A percentile compares a stretch with the other conserved stretches of the same genome.
These are phyloP conservation scores for Heliconius ethilla DNA, from an alignment of 2,888 invertebrate species.

Conservation along the genomic window DNA sequence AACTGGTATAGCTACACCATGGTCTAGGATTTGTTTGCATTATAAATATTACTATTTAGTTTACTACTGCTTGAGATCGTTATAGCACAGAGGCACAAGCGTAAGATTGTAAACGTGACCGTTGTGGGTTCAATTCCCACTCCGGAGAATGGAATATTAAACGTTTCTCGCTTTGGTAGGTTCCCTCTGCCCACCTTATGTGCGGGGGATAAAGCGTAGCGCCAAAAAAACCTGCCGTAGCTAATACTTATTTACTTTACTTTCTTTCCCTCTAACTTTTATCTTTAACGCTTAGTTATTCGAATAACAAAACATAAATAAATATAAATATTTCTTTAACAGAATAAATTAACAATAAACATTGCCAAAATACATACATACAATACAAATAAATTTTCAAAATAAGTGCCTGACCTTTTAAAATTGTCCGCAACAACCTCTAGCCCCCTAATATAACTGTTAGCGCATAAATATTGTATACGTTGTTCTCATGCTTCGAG, in stretches of 20 bases:
- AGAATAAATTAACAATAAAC: not conserved
- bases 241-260: no score
- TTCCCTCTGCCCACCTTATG: no score
- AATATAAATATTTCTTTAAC: not conserved
- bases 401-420: conserved; percentile 13
- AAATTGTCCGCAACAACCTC: conserved; percentile 38
- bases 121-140: not conserved
- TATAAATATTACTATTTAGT: no score
- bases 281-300: not conserved
- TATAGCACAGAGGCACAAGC: not conserved
- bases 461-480: conserved; percentile 29
- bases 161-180: no score
- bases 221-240: no score
- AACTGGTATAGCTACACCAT: no score
- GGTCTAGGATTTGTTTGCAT: no score
- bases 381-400: not conserved
- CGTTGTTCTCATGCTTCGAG: conserved; percentile 15
- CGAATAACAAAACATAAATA: not conserved
- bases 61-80: no score
- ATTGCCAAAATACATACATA: not conserved
- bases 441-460: conserved; percentile 34
- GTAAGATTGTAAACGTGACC: not conserved
- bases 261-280: no score
- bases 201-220: no score
- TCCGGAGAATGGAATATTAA: not conserved